Evolutionary conservation across 2,113 vertebrate genomes (phyloP).

Genomic region (Siphamia tubifer): DNA sequence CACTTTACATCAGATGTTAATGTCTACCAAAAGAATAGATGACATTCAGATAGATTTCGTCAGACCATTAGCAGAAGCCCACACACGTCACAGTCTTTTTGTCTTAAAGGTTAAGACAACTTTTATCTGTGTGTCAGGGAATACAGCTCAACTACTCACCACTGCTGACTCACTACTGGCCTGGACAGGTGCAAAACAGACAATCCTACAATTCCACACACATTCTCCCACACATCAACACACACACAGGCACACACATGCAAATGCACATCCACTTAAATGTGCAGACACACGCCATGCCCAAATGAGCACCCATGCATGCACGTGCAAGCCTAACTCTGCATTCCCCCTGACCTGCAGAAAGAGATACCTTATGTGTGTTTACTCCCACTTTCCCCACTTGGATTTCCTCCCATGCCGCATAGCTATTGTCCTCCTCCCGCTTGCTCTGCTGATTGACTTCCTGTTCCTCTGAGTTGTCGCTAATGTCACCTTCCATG

Average conservation of each 20-base stretch:
- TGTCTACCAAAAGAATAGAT: conserved; percentile 44
- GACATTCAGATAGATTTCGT: conserved; percentile 57
- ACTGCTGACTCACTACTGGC: conserved; percentile 63
- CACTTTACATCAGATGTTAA: conserved; percentile 51
- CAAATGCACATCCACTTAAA: conserved; percentile 24
- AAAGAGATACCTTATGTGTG: conserved; percentile 38
- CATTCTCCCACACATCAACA: not conserved
- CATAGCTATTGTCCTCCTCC: conserved; percentile 52
- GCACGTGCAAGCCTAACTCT: conserved; percentile 7
- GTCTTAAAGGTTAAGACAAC: conserved; percentile 75
- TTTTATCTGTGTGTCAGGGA: conserved; percentile 49
- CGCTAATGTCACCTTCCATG: conserved; percentile 70
- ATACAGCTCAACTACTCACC: conserved; percentile 39
- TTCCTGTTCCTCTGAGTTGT: conserved; percentile 74
- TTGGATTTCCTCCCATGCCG: conserved; percentile 60
- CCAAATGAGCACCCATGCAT: conserved; percentile 25
- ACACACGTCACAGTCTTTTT: conserved; percentile 69
- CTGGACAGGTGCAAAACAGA: conserved; percentile 57
- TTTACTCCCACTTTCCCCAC: conserved; percentile 56
- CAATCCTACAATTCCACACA: conserved; percentile 32
- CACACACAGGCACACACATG: not conserved
- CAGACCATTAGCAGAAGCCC: conserved; percentile 58
- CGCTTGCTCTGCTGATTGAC: conserved; percentile 60
- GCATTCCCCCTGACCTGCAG: conserved; percentile 33
- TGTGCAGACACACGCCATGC: conserved; percentile 28